These are phyloP conservation scores for Crocallis elinguaria DNA, from an alignment of 2,888 invertebrate species.

Conservation along the genomic window DNA sequence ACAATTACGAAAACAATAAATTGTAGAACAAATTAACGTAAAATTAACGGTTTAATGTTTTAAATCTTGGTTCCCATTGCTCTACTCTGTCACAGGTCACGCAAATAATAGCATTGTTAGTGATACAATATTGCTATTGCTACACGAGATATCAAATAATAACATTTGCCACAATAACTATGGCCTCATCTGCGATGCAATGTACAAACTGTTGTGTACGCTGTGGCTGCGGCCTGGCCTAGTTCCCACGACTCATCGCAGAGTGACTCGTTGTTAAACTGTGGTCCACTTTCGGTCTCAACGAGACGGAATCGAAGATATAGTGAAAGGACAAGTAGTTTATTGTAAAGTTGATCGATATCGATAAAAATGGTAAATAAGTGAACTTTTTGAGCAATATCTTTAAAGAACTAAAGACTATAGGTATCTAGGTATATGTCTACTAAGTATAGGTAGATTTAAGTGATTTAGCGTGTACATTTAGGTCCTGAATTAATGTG, in stretches of 20 bases:
- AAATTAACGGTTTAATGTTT: no score
- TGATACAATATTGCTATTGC: not conserved
- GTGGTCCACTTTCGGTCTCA: slow-evolving; percentile 50
- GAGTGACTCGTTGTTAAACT: slow-evolving; percentile 27
- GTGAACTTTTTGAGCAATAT: slow-evolving; percentile 10
- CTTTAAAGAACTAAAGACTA: not conserved
- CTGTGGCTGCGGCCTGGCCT: slow-evolving; percentile 32
- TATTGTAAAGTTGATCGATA: not conserved
- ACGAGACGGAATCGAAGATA: slow-evolving; percentile 34
- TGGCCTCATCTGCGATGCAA: not conserved
- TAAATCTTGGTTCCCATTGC: not conserved
- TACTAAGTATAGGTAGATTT: no score
- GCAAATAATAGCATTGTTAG: no score
- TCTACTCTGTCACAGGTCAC: not conserved
- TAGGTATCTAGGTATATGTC: no score
- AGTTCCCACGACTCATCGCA: slow-evolving; percentile 42
- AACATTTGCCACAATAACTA: not conserved
- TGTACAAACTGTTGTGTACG: slow-evolving; percentile 5
- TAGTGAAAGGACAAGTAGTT: slow-evolving; percentile 7
- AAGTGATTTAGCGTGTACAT: no score
- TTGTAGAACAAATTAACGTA: no score
- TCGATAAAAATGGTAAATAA: slow-evolving; percentile 19
- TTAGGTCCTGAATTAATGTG: no score
- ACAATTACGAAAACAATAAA: no score
- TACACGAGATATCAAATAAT: not conserved